Percentiles rank a stretch among this genome's conserved stretches.
Evolutionary conservation across 1,140 invertebrate species (phyloP).

Genomic region (Drosophila elegans): DNA sequence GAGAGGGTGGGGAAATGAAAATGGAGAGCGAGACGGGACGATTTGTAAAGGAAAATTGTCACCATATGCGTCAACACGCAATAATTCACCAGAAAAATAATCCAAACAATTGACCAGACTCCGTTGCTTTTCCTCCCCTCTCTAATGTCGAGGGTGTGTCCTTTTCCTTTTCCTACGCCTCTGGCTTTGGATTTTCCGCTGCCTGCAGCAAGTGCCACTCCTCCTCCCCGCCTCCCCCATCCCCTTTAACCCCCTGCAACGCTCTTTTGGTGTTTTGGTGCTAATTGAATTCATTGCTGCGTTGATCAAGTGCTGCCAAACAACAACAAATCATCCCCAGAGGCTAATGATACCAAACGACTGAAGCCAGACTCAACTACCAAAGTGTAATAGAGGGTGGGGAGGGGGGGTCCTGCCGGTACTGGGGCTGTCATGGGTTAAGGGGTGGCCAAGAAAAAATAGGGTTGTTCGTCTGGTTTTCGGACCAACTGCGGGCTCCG

Average conservation of each 20-base stretch:
- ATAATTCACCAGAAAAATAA: slow-evolving; percentile 85
- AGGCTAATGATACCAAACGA: slow-evolving; percentile 81
- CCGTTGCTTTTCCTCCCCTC: slow-evolving; percentile 35
- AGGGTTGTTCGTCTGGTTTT: slow-evolving; percentile 14
- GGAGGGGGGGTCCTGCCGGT: not conserved
- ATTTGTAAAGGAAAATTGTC: slow-evolving; percentile 77
- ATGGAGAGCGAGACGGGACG: slow-evolving; percentile 23
- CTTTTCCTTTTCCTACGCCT: slow-evolving; percentile 35
- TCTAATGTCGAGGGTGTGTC: slow-evolving; percentile 78
- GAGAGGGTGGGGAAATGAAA: not conserved
- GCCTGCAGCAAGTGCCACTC: slow-evolving; percentile 68
- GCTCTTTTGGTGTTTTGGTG: slow-evolving; percentile 77
- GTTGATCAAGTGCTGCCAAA: slow-evolving; percentile 83
- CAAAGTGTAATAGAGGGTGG: not conserved
- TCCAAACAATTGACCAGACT: slow-evolving; percentile 84
- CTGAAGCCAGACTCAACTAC: slow-evolving; percentile 25
- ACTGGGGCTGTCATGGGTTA: slow-evolving; percentile 4
- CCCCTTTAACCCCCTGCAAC: slow-evolving; percentile 21
- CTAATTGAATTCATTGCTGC: slow-evolving; percentile 84
- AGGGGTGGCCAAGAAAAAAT: slow-evolving; percentile 19
- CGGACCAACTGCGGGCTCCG: slow-evolving; percentile 15
- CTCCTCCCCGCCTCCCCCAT: slow-evolving; percentile 5
- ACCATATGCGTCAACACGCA: slow-evolving; percentile 85
- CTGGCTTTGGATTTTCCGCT: slow-evolving; percentile 24
- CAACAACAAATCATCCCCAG: slow-evolving; percentile 82